These are phyloP conservation scores for Regulus satrapa DNA, from an alignment of 2,113 vertebrate genomes.

Conservation along the genomic window DNA sequence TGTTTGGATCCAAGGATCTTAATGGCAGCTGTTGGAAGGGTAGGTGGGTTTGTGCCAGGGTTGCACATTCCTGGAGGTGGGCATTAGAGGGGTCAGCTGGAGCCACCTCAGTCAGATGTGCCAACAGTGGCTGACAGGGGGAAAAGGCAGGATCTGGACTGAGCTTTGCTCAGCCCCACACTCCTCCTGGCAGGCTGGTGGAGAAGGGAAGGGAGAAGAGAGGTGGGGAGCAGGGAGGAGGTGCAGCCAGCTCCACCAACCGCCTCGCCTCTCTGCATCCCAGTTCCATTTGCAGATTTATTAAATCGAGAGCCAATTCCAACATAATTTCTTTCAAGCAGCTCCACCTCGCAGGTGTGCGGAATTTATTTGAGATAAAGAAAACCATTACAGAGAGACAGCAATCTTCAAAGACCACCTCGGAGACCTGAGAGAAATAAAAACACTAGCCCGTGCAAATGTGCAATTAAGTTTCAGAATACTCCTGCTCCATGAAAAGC, in stretches of 20 bases:
- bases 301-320: constrained; percentile 68
- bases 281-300: constrained; percentile 61
- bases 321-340: constrained; percentile 64
- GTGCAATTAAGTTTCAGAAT: constrained; percentile 77
- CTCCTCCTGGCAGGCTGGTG: neutral
- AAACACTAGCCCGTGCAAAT: constrained; percentile 75
- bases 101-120: neutral
- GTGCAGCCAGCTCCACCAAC: neutral
- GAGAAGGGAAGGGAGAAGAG: neutral
- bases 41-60: neutral
- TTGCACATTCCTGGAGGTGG: rapidly evolving
- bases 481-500: constrained; percentile 66
- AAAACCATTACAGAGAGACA: constrained; percentile 68
- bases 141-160: neutral
- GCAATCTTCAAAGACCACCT: constrained; percentile 76
- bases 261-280: constrained; percentile 21
- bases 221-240: neutral
- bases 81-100: neutral
- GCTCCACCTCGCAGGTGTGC: constrained; percentile 71
- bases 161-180: rapidly evolving
- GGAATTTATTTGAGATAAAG: constrained; percentile 74
- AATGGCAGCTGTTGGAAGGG: neutral
- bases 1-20: neutral
- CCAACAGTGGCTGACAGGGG: neutral
- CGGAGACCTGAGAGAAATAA: constrained; percentile 73